Evolutionary conservation across 2,888 invertebrate species (phyloP).

Genomic region (Bruchidius siliquastri): DNA sequence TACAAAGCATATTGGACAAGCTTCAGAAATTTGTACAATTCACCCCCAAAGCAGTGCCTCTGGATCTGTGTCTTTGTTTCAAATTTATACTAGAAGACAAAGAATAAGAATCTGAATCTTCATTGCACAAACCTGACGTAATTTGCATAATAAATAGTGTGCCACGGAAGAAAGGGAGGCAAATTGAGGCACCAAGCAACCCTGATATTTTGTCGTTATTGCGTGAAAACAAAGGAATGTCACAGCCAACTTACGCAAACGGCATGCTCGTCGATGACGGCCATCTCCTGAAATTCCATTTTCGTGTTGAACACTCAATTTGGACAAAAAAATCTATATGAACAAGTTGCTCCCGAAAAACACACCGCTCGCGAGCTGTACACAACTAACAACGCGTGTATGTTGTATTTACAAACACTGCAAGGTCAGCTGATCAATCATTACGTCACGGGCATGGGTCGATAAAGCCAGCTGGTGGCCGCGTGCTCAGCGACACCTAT

Average conservation of each 20-base stretch:
- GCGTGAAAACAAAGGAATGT: constrained; percentile 18
- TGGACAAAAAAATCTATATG: constrained; percentile 14
- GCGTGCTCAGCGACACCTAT: too few species aligned
- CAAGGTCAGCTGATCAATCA: constrained; percentile 60
- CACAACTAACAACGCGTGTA: not conserved
- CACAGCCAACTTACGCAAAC: constrained; percentile 52
- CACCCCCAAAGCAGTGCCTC: constrained; percentile 17
- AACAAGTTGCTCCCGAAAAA: constrained; percentile 18
- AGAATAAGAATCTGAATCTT: not conserved
- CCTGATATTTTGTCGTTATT: not conserved
- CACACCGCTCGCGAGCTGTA: too few species aligned
- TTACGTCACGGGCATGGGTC: constrained; percentile 37
- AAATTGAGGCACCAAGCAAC: not conserved
- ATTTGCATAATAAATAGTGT: not conserved
- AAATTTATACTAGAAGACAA: not conserved
- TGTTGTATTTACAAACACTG: constrained; percentile 67
- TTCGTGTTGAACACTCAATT: constrained; percentile 19
- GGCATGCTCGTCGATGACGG: constrained; percentile 59
- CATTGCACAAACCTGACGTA: too few species aligned
- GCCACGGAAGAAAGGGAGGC: not conserved
- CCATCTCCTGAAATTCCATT: constrained; percentile 60
- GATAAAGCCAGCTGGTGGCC: constrained; percentile 11
- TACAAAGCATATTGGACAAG: not conserved
- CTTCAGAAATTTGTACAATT: not conserved
- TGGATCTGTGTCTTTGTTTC: not conserved